Evolutionary conservation across 2,797 vertebrate genomes (phyloP), one percentile per base, ranked within the genome.

Genomic region (Enteromius afrohamiltoni): DNA sequence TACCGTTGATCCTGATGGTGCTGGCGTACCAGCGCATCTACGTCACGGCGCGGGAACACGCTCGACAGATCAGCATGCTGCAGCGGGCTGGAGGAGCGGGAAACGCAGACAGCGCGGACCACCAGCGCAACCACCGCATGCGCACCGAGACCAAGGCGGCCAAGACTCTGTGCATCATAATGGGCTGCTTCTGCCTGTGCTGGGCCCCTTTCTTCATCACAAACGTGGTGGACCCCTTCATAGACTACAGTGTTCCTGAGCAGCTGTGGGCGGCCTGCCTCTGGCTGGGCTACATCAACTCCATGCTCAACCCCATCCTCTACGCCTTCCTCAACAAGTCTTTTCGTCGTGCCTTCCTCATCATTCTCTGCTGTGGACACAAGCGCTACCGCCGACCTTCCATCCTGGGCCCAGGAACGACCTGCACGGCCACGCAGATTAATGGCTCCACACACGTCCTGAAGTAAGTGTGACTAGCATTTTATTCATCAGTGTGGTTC

Each of bases 271-370:
- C 93, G 0, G 97, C 98, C 85, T 99, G 97, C 92, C 94, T 99
- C 73, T 99, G 98, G 98, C 93, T 99, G 80, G 98, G 98, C 91
- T 99, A 99, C 92, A 99, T 99, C 91, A 99, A 99, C 95, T 99
- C 98, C 90, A 98, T 98, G 93, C 92, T 99, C 88, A 99, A 99
- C 93, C 98, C 98, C 88, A 98, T 99, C 92, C 97, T 99, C 87
- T 99, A 99, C 85, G 98, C 98, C 93, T 99, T 99, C 94, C 95
- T 99, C 92, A 99, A 99, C 95, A 98, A 97, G 94, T 97, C 98
- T 89, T 99, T 99, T 93, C 95, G 98, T 85, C 97, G 96, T 96
- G 98, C 98, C 96, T 99, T 99, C 95, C 97, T 99, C 92, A 98
- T 97, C 93, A 99, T 99, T 93, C 95, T 99, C 79, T 99, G 98